Conservation (phyloP, 2,888 invertebrate genomes). For the Lymantria monacha region DNA sequence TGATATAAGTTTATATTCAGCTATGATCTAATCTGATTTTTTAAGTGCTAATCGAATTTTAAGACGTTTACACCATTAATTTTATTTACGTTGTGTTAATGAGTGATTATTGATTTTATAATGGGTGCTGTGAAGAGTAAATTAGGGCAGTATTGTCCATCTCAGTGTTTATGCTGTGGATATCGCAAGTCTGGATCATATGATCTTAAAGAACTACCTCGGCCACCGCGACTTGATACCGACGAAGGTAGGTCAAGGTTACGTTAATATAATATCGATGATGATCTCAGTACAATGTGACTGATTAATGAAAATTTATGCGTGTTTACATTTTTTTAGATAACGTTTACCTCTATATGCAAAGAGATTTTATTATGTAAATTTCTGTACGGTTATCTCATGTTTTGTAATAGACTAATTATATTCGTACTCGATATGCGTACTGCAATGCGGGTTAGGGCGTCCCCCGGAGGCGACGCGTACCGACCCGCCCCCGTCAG, state of each 20-base stretch:
- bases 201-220: slow-evolving; percentile 64
- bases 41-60: slow-evolving; percentile 44
- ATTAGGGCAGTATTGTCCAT: slow-evolving; percentile 46
- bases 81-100: slow-evolving; percentile 27
- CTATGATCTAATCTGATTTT: slow-evolving; percentile 56
- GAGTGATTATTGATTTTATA: slow-evolving; percentile 23
- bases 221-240: slow-evolving; percentile 56
- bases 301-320: slow-evolving; percentile 9
- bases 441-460: too few species aligned
- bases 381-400: slow-evolving; percentile 18
- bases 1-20: slow-evolving; percentile 35
- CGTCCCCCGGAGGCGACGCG: too few species aligned
- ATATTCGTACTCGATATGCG: too few species aligned
- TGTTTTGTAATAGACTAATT: slow-evolving; percentile 29
- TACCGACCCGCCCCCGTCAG: too few species aligned
- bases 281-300: slow-evolving; percentile 34
- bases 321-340: slow-evolving; percentile 12
- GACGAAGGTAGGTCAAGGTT: slow-evolving; percentile 61
- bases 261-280: not conserved
- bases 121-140: slow-evolving; percentile 71
- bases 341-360: slow-evolving; percentile 12
- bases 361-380: slow-evolving; percentile 10
- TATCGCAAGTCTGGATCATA: slow-evolving; percentile 51
- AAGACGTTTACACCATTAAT: slow-evolving; percentile 6
- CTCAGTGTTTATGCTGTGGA: slow-evolving; percentile 50